Evolutionary conservation across 2,797 vertebrate genomes (phyloP).

Genomic region (Spea hammondii): DNA sequence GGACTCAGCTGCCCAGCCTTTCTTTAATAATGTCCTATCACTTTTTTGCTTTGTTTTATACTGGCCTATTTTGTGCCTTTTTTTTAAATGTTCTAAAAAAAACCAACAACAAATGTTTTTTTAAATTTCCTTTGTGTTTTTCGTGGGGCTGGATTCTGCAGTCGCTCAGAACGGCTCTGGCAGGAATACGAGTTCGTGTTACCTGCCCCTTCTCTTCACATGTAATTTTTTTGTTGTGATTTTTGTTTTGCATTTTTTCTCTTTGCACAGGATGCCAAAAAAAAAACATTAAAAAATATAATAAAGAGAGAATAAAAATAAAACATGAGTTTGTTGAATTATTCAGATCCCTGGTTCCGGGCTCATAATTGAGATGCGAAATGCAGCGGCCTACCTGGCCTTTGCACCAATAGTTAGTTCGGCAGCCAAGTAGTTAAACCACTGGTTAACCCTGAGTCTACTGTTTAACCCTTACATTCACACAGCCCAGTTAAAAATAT

Average conservation of each 20-base stretch:
- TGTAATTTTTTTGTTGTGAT: constrained; percentile 23
- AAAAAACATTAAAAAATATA: constrained; percentile 23
- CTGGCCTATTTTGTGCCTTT: constrained; percentile 51
- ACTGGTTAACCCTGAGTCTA: too few species aligned
- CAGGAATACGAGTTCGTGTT: neutral
- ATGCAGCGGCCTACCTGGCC: too few species aligned
- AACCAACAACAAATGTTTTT: neutral
- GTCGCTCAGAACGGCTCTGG: neutral
- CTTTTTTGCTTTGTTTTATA: constrained; percentile 29
- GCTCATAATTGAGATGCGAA: too few species aligned
- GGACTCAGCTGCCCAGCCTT: neutral
- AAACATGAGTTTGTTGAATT: neutral
- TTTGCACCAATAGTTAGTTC: too few species aligned
- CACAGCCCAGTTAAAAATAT: too few species aligned
- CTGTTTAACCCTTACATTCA: too few species aligned
- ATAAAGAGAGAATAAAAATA: neutral
- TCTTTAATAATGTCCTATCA: neutral
- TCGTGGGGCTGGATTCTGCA: neutral
- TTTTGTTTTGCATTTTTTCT: constrained; percentile 10
- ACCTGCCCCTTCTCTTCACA: constrained; percentile 15
- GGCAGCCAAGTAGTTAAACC: too few species aligned
- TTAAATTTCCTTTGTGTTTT: neutral
- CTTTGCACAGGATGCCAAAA: constrained; percentile 45
- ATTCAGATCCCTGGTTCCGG: neutral
- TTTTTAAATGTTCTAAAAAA: constrained; percentile 41